Evolutionary conservation across 2,888 invertebrate genomes (phyloP), one percentile per base, ranked within the genome.

Genomic region (Trichopria drosophilae): DNA sequence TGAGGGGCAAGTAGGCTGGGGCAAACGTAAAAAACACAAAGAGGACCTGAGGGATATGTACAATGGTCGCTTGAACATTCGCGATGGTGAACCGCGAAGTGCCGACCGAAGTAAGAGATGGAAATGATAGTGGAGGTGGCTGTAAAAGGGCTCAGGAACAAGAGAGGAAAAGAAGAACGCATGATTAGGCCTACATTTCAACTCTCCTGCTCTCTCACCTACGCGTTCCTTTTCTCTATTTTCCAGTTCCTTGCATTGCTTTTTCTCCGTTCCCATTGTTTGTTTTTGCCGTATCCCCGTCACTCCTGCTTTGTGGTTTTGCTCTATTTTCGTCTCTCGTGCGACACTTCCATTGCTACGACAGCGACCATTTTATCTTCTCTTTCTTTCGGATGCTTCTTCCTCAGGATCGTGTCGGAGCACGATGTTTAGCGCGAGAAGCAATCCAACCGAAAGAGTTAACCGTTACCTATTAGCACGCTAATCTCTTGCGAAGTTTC

Each of bases 141-240:
- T 48, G 51, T 37, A 41, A 29, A 23, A 45, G 44, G 24, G 46
- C 9, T 5, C 32, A 40, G 22, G 39, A 48, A 31, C 35, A 44
- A 46, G 53, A 31, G 47, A 35, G 39, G 40, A 42, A 42, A 32
- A 48, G 45, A 47, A 19, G 22, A 42, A 48, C 42, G 39, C 39
- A 39, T 22, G 34, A 57, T 53, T 53, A 59, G 60, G 62, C 60
- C 62, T 63, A 63, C 61, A 59, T 64, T 65, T 65, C 59, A 54
- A 57, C 55, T 58, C 55, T 57, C 45, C 52, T 49, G 53, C 42
- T 50, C 44, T 53, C 48, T 51, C 44, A 41, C 44, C 24, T 49
- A 44, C 54, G n/a, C n/a, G n/a, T n/a, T 55, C 37, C 34, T 45
- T 50, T 48, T 35, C 46, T 42, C 55, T 53, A 52, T 39, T 57